A percentile compares a stretch with the other conserved stretches of the same genome.
Conservation (phyloP, 2,888 invertebrate species). For the Idaea straminata region DNA sequence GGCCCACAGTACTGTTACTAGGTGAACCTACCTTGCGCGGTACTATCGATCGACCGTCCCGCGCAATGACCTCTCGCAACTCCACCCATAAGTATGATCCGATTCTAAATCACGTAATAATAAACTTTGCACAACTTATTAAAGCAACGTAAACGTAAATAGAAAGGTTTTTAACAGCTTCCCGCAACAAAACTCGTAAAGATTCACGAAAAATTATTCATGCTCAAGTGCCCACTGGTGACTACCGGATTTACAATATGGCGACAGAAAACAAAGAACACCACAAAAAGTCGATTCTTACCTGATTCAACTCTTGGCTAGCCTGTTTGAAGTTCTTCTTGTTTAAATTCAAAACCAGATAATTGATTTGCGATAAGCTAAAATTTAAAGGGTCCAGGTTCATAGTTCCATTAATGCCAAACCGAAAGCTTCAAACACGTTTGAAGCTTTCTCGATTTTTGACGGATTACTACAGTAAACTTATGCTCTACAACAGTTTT, state of each 20-base stretch:
- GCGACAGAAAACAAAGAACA: slow-evolving; percentile 71
- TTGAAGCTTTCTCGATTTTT: slow-evolving; percentile 94
- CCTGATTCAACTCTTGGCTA: slow-evolving; percentile 93
- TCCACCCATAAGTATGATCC: background rate
- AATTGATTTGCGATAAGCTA: slow-evolving; percentile 99
- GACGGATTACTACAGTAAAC: slow-evolving; percentile 82
- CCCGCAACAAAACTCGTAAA: background rate
- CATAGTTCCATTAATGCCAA: slow-evolving; percentile 97
- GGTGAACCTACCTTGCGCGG: background rate
- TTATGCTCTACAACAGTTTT: slow-evolving; percentile 68
- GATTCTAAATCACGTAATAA: background rate
- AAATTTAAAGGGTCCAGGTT: slow-evolving; percentile 99
- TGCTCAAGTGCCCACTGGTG: background rate
- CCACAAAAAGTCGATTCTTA: slow-evolving; percentile 76
- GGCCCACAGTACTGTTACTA: background rate
- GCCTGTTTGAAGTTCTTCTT: slow-evolving; percentile 97
- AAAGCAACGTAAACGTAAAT: background rate
- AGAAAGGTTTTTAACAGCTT: background rate
- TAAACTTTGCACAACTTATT: background rate
- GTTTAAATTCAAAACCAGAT: slow-evolving; percentile 96
- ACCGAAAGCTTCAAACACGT: slow-evolving; percentile 96
- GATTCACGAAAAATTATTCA: background rate
- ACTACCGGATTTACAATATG: slow-evolving; percentile 61
- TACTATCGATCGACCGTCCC: background rate
- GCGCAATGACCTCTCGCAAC: background rate